Evolutionary conservation across 2,888 invertebrate genomes (phyloP).

Genomic region (Leucophenga maculata): DNA sequence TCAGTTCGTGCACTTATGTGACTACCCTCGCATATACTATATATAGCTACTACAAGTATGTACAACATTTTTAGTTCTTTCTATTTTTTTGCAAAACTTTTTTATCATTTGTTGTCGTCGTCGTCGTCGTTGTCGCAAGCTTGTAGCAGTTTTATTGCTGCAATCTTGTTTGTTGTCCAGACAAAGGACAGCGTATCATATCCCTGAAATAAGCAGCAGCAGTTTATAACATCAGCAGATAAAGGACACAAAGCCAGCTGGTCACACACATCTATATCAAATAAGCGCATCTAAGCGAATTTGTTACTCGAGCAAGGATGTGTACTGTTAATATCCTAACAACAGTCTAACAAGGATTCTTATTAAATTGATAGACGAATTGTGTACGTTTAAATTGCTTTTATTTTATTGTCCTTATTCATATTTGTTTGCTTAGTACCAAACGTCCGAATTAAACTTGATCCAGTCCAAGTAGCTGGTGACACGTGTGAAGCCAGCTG

Average conservation of each 20-base stretch:
- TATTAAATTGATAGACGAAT: no score
- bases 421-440: no score
- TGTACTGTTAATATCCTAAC: no score
- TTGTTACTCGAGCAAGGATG: constrained; percentile 7
- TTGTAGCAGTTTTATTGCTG: constrained; percentile 67
- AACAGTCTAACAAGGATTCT: no score
- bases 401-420: no score
- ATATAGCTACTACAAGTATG: no score
- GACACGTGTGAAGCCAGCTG: constrained; percentile 56
- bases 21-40: no score
- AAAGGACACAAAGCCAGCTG: constrained; percentile 35
- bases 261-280: constrained; percentile 53
- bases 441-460: no score
- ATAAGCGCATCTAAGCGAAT: constrained; percentile 50
- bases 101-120: constrained; percentile 58
- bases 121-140: constrained; percentile 57
- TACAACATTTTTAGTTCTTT: background rate
- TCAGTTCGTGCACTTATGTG: no score
- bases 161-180: constrained; percentile 63
- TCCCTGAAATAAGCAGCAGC: constrained; percentile 37
- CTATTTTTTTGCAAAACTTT: no score
- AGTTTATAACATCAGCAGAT: constrained; percentile 9
- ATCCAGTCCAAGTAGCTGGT: constrained; percentile 38
- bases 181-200: constrained; percentile 50
- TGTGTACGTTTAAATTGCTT: no score